A percentile compares a stretch with the other conserved stretches of the same genome.
Conservation (phyloP, 2,113 vertebrate species). For the Pavo muticus region DNA sequence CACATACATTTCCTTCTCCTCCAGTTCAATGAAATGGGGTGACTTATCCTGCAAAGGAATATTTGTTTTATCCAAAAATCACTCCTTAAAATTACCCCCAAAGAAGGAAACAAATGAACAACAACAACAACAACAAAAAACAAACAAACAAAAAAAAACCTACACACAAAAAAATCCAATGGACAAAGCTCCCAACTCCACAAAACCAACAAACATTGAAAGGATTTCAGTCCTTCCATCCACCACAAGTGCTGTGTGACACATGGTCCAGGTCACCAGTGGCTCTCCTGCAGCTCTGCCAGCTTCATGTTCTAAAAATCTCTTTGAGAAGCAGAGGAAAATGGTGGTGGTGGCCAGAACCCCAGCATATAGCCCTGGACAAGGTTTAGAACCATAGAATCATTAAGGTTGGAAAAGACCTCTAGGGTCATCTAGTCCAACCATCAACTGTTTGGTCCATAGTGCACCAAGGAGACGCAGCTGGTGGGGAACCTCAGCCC, state of each 20-base stretch:
- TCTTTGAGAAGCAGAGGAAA: neutral
- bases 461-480: too few species aligned
- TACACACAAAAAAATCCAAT: neutral
- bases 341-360: neutral
- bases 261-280: neutral
- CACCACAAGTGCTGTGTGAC: neutral
- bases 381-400: too few species aligned
- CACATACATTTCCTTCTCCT: neutral
- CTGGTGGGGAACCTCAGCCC: rapidly evolving
- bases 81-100: neutral
- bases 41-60: neutral
- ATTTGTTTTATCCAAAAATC: neutral
- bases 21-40: neutral
- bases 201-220: neutral
- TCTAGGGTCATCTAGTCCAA: too few species aligned
- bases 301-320: neutral
- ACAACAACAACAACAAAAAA: neutral
- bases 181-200: neutral
- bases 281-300: neutral
- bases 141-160: too few species aligned
- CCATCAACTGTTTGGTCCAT: neutral
- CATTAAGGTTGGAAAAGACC: too few species aligned
- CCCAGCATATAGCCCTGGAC: neutral
- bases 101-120: neutral
- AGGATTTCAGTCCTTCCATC: neutral